phyloP scores from a whole-genome alignment of 2,888 invertebrate species.

The Chironomus tentans region DNA sequence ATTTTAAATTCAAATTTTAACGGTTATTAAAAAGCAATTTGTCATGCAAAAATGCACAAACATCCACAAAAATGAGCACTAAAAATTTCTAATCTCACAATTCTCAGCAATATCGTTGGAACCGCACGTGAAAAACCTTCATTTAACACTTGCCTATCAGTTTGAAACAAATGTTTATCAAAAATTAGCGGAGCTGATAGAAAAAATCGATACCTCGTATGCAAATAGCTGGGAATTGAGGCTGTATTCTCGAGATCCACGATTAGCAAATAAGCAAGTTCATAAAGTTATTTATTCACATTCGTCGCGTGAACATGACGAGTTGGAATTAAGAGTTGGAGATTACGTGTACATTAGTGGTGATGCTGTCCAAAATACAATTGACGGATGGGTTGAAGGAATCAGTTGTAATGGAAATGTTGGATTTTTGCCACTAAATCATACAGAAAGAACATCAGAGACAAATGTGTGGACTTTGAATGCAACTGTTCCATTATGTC shows the following conservation, averaged over 20 bases:
- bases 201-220: slow-evolving; percentile 57
- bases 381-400: slow-evolving; percentile 84
- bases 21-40: not conserved
- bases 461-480: slow-evolving; percentile 89
- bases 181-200: slow-evolving; percentile 61
- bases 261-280: slow-evolving; percentile 64
- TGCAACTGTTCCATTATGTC: slow-evolving; percentile 47
- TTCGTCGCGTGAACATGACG: slow-evolving; percentile 66
- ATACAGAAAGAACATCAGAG: slow-evolving; percentile 74
- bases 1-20: too few species aligned
- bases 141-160: slow-evolving; percentile 82
- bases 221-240: slow-evolving; percentile 74
- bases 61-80: not conserved
- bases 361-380: slow-evolving; percentile 60
- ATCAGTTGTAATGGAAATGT: slow-evolving; percentile 62
- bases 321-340: slow-evolving; percentile 73
- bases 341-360: slow-evolving; percentile 77
- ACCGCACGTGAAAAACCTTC: slow-evolving; percentile 74
- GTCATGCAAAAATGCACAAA: not conserved
- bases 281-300: slow-evolving; percentile 73
- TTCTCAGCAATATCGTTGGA: slow-evolving; percentile 58
- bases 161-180: slow-evolving; percentile 65
- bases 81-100: slow-evolving; percentile 32
- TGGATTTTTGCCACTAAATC: slow-evolving; percentile 73
- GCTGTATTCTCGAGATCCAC: slow-evolving; percentile 75